A percentile compares a stretch with the other conserved stretches of the same genome.
Evolutionary conservation across 2,888 invertebrate species (phyloP).

Genomic region (Nasonia oneida): DNA sequence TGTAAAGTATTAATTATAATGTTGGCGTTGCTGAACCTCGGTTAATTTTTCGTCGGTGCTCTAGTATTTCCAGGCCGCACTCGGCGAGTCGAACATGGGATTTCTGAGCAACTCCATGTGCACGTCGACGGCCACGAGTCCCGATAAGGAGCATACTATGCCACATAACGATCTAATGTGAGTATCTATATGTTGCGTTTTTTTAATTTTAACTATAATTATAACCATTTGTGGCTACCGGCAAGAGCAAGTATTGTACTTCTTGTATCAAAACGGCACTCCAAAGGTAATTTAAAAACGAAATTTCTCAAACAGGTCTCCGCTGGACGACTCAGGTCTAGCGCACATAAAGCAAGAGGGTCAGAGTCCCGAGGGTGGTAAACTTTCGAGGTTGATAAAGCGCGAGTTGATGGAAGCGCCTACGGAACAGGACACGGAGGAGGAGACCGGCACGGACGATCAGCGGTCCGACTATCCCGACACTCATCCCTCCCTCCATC

Average conservation of each 20-base stretch:
- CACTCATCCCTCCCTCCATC: slow-evolving; percentile 15
- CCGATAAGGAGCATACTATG: slow-evolving; percentile 78
- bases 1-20: too few relatives aligned
- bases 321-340: slow-evolving; percentile 77
- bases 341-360: slow-evolving; percentile 76
- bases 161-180: slow-evolving; percentile 77
- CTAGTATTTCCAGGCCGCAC: slow-evolving; percentile 81
- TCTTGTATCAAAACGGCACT: too few relatives aligned
- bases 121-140: slow-evolving; percentile 79
- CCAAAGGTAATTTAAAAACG: background rate
- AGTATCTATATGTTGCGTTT: slow-evolving; percentile 63
- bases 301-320: slow-evolving; percentile 70
- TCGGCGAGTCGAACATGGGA: slow-evolving; percentile 82
- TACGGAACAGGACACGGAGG: slow-evolving; percentile 71
- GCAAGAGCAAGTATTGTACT: background rate
- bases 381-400: slow-evolving; percentile 78
- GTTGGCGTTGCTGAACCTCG: background rate
- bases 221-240: background rate
- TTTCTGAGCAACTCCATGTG: slow-evolving; percentile 79
- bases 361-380: slow-evolving; percentile 76
- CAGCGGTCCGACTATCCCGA: slow-evolving; percentile 72
- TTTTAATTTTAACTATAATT: background rate
- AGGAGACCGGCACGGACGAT: slow-evolving; percentile 74
- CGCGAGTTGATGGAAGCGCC: slow-evolving; percentile 76
- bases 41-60: slow-evolving; percentile 72